Conservation (phyloP, 2,113 vertebrate genomes). For the Mungos mungo region DNA sequence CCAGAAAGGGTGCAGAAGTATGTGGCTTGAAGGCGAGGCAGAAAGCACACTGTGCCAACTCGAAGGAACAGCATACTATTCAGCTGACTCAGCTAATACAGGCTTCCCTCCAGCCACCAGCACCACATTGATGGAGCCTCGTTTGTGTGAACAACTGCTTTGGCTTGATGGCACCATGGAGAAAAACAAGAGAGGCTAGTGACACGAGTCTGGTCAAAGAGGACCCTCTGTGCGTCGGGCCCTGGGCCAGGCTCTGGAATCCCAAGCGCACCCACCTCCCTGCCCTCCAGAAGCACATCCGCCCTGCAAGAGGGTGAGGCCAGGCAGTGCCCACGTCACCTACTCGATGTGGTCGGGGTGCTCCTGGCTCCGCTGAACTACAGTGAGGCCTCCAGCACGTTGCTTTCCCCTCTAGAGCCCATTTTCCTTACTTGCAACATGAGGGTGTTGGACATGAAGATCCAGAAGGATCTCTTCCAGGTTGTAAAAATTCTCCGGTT, state of each 20-base stretch:
- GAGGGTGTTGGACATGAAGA: neutral
- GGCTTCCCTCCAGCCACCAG: neutral
- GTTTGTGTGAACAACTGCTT: neutral
- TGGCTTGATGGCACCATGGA: neutral
- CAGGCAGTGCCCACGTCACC: fast-evolving
- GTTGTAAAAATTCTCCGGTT: neutral
- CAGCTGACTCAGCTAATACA: slow-evolving; percentile 23
- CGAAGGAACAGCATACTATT: slow-evolving; percentile 12
- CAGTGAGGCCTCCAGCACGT: neutral
- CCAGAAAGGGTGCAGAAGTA: neutral
- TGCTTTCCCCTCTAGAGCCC: neutral
- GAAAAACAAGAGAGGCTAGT: neutral
- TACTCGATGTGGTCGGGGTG: neutral
- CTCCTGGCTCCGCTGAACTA: neutral
- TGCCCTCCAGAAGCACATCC: neutral
- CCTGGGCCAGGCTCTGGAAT: neutral
- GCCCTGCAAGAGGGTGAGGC: neutral
- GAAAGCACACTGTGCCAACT: slow-evolving; percentile 9
- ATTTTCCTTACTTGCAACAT: neutral
- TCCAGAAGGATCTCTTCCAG: neutral
- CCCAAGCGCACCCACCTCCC: neutral
- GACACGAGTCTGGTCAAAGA: fast-evolving
- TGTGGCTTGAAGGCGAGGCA: neutral
- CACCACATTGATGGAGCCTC: neutral
- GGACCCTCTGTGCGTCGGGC: neutral